phyloP scores from a whole-genome alignment of 2,888 invertebrate genomes.

The Limnephilus marmoratus region DNA sequence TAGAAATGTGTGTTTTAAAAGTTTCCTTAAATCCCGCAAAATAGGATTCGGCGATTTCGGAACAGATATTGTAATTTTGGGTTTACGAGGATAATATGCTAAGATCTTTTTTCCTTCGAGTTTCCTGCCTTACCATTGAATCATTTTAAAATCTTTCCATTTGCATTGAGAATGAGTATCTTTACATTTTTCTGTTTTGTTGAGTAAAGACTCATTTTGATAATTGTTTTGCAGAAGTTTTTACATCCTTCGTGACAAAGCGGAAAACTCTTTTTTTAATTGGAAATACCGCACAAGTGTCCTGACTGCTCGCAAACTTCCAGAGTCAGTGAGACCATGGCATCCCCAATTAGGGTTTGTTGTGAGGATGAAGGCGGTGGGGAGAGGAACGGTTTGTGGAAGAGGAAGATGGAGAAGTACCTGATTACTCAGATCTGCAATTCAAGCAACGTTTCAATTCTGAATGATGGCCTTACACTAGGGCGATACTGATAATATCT shows the following conservation, averaged over 20 bases:
- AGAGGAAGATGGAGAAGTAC: no score
- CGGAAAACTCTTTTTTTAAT: background rate
- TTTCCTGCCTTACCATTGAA: background rate
- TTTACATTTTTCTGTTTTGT: background rate
- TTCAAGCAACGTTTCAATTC: no score
- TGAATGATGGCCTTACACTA: no score
- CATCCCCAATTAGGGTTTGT: no score
- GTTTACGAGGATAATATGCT: background rate
- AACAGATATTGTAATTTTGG: conserved; percentile 1
- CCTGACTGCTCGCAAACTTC: no score
- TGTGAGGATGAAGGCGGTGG: no score
- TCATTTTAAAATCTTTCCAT: background rate
- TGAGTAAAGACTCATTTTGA: background rate
- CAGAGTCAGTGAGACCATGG: no score
- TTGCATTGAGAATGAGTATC: background rate
- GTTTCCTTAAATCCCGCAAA: background rate
- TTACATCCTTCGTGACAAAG: background rate
- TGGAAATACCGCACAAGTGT: no score
- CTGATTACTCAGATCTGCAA: no score
- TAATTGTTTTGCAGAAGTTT: background rate
- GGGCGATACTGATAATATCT: no score
- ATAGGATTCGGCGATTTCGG: background rate
- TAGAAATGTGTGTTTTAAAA: conserved; percentile 2
- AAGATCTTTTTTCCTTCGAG: background rate
- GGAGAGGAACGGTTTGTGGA: no score